These are phyloP conservation scores for Tribolium madens DNA, from an alignment of 1,140 invertebrate species.

Conservation along the genomic window DNA sequence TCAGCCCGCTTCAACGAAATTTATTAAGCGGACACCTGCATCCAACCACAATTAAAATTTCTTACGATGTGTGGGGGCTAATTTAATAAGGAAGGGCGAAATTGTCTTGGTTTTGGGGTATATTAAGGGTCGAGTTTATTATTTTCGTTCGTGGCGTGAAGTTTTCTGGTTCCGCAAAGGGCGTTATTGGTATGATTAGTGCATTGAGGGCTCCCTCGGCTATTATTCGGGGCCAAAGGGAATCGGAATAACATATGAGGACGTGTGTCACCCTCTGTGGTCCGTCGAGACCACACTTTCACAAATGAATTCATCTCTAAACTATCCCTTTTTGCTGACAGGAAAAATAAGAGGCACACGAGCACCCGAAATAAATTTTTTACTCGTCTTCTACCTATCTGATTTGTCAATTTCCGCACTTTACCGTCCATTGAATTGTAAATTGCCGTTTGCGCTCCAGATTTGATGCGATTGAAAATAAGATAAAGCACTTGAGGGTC, in stretches of 20 bases:
- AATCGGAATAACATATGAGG: slow-evolving; percentile 43
- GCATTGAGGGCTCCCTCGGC: slow-evolving; percentile 25
- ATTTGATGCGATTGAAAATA: slow-evolving; percentile 45
- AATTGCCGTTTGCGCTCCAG: slow-evolving; percentile 42
- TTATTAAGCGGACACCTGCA: slow-evolving; percentile 28
- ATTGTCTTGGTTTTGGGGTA: no score
- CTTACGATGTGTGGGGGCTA: not conserved
- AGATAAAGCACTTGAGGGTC: slow-evolving; percentile 43
- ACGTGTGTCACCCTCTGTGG: slow-evolving; percentile 30
- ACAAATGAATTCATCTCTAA: slow-evolving; percentile 26
- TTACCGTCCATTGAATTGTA: slow-evolving; percentile 45
- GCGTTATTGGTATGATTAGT: slow-evolving; percentile 45
- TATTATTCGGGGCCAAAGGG: not conserved
- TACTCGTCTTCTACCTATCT: not conserved
- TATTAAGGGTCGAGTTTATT: slow-evolving; percentile 1
- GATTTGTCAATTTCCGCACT: slow-evolving; percentile 14
- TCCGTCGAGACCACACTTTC: slow-evolving; percentile 35
- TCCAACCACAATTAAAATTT: slow-evolving; percentile 2
- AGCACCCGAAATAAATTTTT: not conserved
- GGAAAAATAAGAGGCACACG: not conserved
- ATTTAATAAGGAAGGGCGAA: no score
- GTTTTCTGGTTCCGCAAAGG: slow-evolving; percentile 36
- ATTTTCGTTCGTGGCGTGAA: slow-evolving; percentile 13
- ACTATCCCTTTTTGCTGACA: not conserved
- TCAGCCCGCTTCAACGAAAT: slow-evolving; percentile 24